phyloP scores from a whole-genome alignment of 2,113 vertebrate species.

The Helogale parvula region DNA sequence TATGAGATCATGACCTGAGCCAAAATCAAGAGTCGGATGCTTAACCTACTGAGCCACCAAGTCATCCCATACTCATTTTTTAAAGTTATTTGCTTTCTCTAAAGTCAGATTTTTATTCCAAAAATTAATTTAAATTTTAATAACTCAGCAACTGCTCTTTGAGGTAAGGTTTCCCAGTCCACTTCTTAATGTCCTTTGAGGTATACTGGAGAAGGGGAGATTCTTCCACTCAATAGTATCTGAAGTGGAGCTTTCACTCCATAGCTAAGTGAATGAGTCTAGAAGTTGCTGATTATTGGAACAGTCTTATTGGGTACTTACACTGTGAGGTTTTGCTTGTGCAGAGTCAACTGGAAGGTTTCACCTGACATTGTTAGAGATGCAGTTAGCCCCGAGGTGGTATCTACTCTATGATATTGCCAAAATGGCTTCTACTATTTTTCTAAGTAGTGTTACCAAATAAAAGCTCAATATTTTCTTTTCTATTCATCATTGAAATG shows the following conservation, averaged over 20 bases:
- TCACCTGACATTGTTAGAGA: background rate
- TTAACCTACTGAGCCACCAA: no score
- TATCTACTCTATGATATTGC: background rate
- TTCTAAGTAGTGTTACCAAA: background rate
- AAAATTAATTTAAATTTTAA: slow-evolving; percentile 29
- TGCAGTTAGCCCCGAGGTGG: no score
- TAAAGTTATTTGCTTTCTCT: background rate
- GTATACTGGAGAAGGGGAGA: background rate
- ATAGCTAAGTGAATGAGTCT: background rate
- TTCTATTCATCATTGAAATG: background rate
- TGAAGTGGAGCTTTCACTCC: background rate
- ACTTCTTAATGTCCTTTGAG: background rate
- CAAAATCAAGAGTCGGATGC: no score
- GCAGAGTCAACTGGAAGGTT: background rate
- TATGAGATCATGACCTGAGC: no score
- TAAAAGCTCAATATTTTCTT: background rate
- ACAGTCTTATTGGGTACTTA: background rate
- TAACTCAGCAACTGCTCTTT: background rate
- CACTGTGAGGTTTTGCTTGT: background rate
- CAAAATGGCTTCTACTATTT: background rate
- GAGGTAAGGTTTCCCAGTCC: background rate
- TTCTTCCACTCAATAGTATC: rapidly evolving
- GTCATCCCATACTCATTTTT: no score
- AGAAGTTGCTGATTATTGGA: background rate
- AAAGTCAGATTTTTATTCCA: background rate